Percentiles rank a stretch among this genome's conserved stretches.
Conservation (phyloP, 2,113 vertebrate genomes). For the Salminus brasiliensis region DNA sequence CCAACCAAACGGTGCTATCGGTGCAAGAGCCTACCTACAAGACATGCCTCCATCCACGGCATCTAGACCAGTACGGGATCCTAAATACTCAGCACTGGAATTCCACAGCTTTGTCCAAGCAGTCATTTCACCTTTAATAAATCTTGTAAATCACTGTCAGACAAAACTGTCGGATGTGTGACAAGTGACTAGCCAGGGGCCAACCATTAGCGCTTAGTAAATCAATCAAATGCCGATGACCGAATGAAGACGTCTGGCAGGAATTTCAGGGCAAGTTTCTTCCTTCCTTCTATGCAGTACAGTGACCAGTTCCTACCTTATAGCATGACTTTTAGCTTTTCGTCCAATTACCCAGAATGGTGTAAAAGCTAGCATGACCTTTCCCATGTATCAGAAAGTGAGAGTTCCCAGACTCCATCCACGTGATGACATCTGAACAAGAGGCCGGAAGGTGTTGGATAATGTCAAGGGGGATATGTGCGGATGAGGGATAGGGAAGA, state of each 20-base stretch:
- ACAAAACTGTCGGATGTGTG: constrained; percentile 2
- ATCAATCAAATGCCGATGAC: constrained; percentile 34
- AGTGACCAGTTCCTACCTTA: background rate
- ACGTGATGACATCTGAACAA: background rate
- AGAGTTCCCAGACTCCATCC: background rate
- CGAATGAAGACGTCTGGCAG: background rate
- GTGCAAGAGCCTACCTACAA: too few species aligned
- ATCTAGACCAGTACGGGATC: too few species aligned
- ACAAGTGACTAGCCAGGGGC: constrained; percentile 3
- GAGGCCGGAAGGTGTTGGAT: background rate
- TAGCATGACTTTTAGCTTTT: background rate
- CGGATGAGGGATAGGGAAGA: too few species aligned
- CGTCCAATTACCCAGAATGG: too few species aligned
- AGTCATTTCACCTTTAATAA: background rate
- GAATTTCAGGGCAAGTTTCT: too few species aligned
- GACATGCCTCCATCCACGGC: too few species aligned
- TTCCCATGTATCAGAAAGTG: background rate
- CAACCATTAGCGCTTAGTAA: constrained; percentile 18
- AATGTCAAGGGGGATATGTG: background rate
- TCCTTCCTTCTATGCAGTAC: background rate
- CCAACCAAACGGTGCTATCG: too few species aligned
- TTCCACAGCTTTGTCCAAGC: background rate
- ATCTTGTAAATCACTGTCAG: background rate
- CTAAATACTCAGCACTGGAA: background rate
- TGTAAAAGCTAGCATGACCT: too few species aligned